Evolutionary conservation across 2,113 vertebrate species (phyloP).

Genomic region (Donacobius atricapilla): DNA sequence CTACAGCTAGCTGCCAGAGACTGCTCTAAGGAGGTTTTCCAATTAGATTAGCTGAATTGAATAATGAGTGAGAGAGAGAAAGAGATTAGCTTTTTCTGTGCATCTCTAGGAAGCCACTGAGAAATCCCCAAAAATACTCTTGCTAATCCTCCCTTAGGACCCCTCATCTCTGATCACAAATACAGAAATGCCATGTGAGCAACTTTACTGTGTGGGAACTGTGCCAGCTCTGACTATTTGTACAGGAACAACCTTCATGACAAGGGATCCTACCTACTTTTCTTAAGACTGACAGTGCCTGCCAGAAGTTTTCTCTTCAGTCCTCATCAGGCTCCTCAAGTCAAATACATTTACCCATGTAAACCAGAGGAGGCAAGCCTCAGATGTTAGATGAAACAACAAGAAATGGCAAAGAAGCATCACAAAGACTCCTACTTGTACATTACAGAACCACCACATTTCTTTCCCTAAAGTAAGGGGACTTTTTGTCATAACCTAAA

Average conservation of each 20-base stretch:
- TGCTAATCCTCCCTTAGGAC: conserved; percentile 6
- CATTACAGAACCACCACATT: neutral
- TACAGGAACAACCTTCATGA: neutral
- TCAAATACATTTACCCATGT: neutral
- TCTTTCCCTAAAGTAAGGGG: neutral
- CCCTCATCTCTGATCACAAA: neutral
- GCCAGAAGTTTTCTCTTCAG: neutral
- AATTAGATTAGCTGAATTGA: conserved; percentile 39
- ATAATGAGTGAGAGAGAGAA: neutral
- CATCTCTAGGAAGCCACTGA: conserved; percentile 11
- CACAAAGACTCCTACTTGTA: neutral
- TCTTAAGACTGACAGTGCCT: neutral
- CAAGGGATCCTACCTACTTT: neutral
- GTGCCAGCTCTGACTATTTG: neutral
- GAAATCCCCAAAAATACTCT: neutral
- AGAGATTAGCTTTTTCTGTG: neutral
- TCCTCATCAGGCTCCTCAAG: neutral
- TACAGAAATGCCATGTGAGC: neutral
- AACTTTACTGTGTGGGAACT: neutral
- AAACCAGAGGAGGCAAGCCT: neutral
- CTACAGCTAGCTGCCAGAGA: neutral
- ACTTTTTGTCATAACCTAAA: neutral
- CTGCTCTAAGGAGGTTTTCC: conserved; percentile 16
- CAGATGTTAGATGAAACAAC: neutral
- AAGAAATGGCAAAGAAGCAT: neutral